Base-by-base conservation (phyloP, 2,113 vertebrate species). In the Oncorhynchus gorbuscha region DNA sequence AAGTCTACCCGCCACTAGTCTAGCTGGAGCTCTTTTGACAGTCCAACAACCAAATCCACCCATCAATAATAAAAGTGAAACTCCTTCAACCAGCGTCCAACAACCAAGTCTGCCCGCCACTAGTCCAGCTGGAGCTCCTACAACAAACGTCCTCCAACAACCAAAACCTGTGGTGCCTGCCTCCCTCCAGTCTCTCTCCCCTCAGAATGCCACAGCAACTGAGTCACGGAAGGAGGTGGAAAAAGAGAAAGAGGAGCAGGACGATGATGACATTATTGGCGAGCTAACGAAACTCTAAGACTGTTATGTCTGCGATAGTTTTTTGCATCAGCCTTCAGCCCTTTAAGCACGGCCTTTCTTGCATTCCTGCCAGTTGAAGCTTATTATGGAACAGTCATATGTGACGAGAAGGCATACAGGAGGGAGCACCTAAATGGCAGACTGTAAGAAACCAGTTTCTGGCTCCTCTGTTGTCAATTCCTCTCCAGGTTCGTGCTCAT, bases 221-320 rank as follows among this genome's bases (percentile, higher is more conserved):
- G 75, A 26, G n/a, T 79, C 82, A 55, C 74, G 73, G 66, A 80
- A 77, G 74, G 81, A 74, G 30, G 11, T 45, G 32, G 79, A 82
- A 65, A 82, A 71, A 64, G 76, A 80, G 79, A 82, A 80, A 68
- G 64, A 61, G 0, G 77, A 82, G 51, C 74, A 81, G 30, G 76
- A 85, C 5, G 71, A 35, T 35, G 81, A 67, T 0, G 89, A 87
- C 65, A 88, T 90, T 66, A 87, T 89, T 83, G 86, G 89, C 1
- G 95, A 97, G 88, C 92, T 95, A 88, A 97, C 95, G 76, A 95
- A 93, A 92, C 93, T 97, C 87, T 95, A 94, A 85, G 78, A 87
- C 51, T 79, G 70, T 89, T 18, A 62, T 81, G 87, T 81, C 87
- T 87, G 66, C 83, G 90, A 83, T 92, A 83, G 76, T 82, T 83